Evolutionary conservation across 2,113 vertebrate species (phyloP), one percentile per base, ranked within the genome.

Genomic region (Corythoichthys haematopterus): DNA sequence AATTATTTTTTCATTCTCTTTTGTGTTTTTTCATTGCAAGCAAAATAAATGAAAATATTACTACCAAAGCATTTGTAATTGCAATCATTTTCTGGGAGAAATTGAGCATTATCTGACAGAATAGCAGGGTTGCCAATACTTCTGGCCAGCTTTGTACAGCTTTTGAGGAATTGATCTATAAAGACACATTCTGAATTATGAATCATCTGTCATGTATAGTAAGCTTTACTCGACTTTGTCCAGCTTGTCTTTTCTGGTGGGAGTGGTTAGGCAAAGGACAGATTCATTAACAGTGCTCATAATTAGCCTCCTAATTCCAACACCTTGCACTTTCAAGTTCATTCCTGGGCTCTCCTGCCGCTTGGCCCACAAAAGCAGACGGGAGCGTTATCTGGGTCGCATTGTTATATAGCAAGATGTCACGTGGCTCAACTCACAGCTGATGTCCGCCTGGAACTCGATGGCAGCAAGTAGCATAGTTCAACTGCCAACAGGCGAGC

Each of bases 251-350:
- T 20, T 72, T 68, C 79, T 70, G 50, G 45, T 75, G 80, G 70
- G 78, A 75, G 46, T 8, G 53, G 66, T 68, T 63, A 63, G 58
- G 69, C 68, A 38, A 50, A 80, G 74, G 78, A 80, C 70, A 68
- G 75, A 80, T 69, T 45, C 60, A 62, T 76, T 80, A 63, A 80
- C 71, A 78, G 83, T 82, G 62, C 75, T 84, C 81, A 62, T 86
- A 86, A 88, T 85, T 86, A 83, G 79, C 57, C 64, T 69, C 75
- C 75, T 85, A 88, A 85, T 85, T 85, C 84, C 74, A 84, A 80
- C 77, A 87, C 80, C 82, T 84, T 84, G 74, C 80, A 85, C 78
- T 72, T 83, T 70, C 67, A 66, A 74, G 74, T 81, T 84, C 81
- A 88, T 84, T 85, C 77, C 28, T 68, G 76, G 56, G 77, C 75